Conservation (phyloP, 2,888 invertebrate species). For the Xylota sylvarum region DNA sequence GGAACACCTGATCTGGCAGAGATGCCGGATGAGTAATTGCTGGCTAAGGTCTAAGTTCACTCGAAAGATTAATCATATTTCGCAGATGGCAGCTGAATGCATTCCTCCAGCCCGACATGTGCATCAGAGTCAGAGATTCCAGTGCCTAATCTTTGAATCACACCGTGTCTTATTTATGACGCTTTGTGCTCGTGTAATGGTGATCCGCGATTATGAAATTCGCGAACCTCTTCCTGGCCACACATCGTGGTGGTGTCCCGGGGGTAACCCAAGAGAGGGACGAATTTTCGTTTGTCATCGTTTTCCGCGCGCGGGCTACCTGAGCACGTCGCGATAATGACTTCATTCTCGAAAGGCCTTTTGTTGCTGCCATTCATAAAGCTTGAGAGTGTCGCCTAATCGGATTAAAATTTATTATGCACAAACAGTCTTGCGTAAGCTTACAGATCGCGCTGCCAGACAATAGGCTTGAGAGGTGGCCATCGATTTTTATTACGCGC, state of each 20-base stretch:
- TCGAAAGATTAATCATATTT: conserved; percentile 66
- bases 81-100: conserved; percentile 72
- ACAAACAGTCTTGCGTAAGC: conserved; percentile 60
- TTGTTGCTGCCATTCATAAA: conserved; percentile 65
- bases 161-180: conserved; percentile 71
- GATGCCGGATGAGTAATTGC: conserved; percentile 61
- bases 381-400: conserved; percentile 76
- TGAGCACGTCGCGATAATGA: conserved; percentile 60
- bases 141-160: conserved; percentile 63
- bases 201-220: conserved; percentile 72
- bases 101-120: conserved; percentile 8
- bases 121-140: conserved; percentile 47
- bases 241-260: conserved; percentile 41
- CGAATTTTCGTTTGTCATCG: conserved; percentile 42
- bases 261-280: neutral
- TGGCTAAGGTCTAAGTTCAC: conserved; percentile 68
- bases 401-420: conserved; percentile 72
- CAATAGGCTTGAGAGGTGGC: conserved; percentile 42
- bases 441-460: conserved; percentile 39
- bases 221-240: conserved; percentile 70
- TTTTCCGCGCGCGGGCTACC: conserved; percentile 40
- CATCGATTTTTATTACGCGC: conserved; percentile 63
- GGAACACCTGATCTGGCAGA: conserved; percentile 69
- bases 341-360: conserved; percentile 68
- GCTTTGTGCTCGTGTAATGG: conserved; percentile 70